These are phyloP conservation scores for Drosophila meridiana DNA, from an alignment of 2,888 invertebrate genomes.

Conservation along the genomic window DNA sequence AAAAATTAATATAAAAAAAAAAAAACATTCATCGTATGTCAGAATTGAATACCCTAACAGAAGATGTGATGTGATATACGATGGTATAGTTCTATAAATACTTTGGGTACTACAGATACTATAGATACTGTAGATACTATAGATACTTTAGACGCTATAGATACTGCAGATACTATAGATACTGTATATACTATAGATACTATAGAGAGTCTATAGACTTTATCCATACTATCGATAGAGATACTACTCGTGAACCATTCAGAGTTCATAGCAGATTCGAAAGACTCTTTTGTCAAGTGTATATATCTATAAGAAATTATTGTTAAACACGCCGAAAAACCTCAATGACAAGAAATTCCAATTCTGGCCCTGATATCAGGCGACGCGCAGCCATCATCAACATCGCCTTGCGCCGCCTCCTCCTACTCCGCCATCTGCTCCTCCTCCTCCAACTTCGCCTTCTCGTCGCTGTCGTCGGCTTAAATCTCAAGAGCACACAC, in stretches of 20 bases:
- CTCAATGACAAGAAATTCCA: constrained; percentile 24
- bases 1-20: constrained; percentile 6
- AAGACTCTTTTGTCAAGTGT: not conserved
- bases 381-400: constrained; percentile 20
- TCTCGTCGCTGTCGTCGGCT: constrained; percentile 35
- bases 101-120: not conserved
- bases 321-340: constrained; percentile 22
- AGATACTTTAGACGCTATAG: not conserved
- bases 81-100: not conserved
- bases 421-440: not conserved
- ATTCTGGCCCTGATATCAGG: constrained; percentile 41
- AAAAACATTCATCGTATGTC: not conserved
- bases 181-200: not conserved
- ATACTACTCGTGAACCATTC: not conserved
- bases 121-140: not conserved
- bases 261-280: not conserved
- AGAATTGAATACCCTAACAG: constrained; percentile 1
- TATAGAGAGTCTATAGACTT: not conserved
- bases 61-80: too few relatives aligned
- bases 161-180: not conserved
- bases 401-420: constrained; percentile 9
- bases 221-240: not conserved
- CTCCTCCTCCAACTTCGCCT: not conserved
- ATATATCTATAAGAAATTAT: constrained; percentile 12
- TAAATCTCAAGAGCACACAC: constrained; percentile 65